These are phyloP conservation scores for Caretta caretta DNA, from an alignment of 2,113 vertebrate species.

Conservation along the genomic window DNA sequence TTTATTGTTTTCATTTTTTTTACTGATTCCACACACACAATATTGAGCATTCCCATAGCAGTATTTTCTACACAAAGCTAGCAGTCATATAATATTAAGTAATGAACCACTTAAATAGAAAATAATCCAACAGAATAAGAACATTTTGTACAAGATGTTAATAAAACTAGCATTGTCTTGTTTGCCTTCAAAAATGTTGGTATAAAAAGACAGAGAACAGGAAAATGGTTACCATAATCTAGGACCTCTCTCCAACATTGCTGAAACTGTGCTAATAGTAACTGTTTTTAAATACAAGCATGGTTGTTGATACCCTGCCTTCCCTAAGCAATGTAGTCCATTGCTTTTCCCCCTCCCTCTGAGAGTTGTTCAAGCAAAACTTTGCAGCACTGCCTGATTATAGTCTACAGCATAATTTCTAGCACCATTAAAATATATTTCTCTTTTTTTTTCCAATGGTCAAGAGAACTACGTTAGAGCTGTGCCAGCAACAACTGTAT, in stretches of 20 bases:
- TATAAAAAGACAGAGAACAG: not conserved
- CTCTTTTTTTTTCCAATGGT: not conserved
- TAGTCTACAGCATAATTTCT: not conserved
- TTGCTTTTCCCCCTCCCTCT: not conserved
- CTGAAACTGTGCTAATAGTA: not conserved
- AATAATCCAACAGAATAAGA: not conserved
- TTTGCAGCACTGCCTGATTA: not conserved
- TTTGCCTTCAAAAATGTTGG: not conserved
- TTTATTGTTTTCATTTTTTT: not conserved
- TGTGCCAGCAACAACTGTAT: not conserved
- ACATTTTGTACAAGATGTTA: not conserved
- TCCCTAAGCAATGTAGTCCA: not conserved
- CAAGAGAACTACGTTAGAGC: not conserved
- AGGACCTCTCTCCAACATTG: too few relatives aligned
- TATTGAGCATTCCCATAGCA: not conserved
- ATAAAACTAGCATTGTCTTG: not conserved
- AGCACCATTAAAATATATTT: not conserved
- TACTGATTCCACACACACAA: not conserved
- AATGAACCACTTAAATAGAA: not conserved
- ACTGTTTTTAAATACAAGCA: not conserved
- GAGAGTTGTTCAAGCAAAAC: not conserved
- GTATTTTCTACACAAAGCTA: not conserved
- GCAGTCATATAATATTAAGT: not conserved
- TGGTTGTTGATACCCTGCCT: not conserved
- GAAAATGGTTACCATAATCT: not conserved